Conservation (phyloP, 1,140 invertebrate species). For the Xylocopa sonorina region DNA sequence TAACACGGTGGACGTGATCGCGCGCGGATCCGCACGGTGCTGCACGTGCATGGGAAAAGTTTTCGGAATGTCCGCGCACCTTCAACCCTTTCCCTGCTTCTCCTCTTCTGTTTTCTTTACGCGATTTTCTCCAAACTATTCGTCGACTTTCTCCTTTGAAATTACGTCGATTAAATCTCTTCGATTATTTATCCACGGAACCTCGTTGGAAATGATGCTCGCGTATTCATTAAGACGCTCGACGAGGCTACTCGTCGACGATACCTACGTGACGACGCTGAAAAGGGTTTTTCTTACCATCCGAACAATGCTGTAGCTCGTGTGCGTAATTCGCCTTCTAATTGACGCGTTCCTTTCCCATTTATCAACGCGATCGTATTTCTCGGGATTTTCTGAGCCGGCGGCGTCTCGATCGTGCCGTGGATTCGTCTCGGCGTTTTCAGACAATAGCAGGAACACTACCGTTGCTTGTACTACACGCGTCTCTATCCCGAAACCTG, state of each 20-base stretch:
- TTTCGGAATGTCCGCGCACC: slow-evolving; percentile 35
- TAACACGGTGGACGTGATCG: no score
- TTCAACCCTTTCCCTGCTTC: slow-evolving; percentile 33
- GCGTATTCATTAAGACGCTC: no score
- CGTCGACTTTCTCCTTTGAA: no score
- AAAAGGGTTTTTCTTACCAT: no score
- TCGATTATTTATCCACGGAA: no score
- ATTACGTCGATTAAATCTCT: no score
- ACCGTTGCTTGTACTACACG: not conserved
- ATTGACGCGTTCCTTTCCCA: not conserved
- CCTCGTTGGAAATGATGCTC: no score
- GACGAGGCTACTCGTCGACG: no score
- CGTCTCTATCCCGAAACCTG: not conserved
- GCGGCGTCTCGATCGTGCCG: not conserved
- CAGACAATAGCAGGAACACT: slow-evolving; percentile 6
- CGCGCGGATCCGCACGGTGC: not conserved
- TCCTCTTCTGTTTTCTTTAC: not conserved
- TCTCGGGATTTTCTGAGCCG: slow-evolving; percentile 18
- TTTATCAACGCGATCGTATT: slow-evolving; percentile 7
- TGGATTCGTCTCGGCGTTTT: not conserved
- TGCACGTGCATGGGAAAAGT: slow-evolving; percentile 52
- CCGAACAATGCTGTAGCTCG: no score
- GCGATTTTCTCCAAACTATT: not conserved
- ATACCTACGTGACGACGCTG: no score
- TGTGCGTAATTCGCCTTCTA: not conserved